Base-by-base conservation (phyloP, 2,888 invertebrate genomes). In the Lepeophtheirus nordmannii region DNA sequence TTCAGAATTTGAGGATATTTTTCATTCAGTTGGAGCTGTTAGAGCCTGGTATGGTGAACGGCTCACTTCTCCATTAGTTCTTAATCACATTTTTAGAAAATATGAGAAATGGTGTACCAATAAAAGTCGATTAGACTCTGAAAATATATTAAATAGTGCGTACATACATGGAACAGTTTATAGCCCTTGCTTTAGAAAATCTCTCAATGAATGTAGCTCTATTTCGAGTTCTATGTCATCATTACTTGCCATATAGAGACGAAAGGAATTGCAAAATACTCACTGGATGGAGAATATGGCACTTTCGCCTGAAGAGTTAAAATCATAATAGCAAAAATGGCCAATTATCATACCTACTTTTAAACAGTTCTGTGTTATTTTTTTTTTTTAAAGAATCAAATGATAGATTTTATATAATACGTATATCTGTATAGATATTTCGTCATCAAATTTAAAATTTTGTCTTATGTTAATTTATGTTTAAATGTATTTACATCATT, bases 21-120 rank as follows among this genome's bases (percentile, higher is more conserved):
- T 60, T 22, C 60, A 60, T 38, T 23, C 39, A 20, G 38, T 38
- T 12, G 62, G 62, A 14, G 62, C 30, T n/a, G 40, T 62, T 2
- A 38, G 62, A 20, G 23, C 30, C 17, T 62, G 62, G 62, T 62
- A 23, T n/a, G 62, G 40, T 1, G 62, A 62, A 10, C 39, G 62
- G 1, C 23, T 62, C 17, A 41, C 38, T 62, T 62, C 62, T 10
- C 62, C 62, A 17, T 20, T 62, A 11, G 62, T 62, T 17, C 20
- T 62, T 17, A 40, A 23, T 23, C 22, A 62, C 8, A 38, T 41
- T 17, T 62, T 62, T 17, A 37, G 12, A 40, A 41, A 62, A 22
- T 62, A 62, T 17, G 41, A 38, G 12, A 20, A 20, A 11, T 62
- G 62, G 62, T 62, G 62, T 40, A 12, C 30, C 38, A 23, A 10